phyloP scores from a whole-genome alignment of 1,140 invertebrate species.

The Zaprionus taronus region DNA sequence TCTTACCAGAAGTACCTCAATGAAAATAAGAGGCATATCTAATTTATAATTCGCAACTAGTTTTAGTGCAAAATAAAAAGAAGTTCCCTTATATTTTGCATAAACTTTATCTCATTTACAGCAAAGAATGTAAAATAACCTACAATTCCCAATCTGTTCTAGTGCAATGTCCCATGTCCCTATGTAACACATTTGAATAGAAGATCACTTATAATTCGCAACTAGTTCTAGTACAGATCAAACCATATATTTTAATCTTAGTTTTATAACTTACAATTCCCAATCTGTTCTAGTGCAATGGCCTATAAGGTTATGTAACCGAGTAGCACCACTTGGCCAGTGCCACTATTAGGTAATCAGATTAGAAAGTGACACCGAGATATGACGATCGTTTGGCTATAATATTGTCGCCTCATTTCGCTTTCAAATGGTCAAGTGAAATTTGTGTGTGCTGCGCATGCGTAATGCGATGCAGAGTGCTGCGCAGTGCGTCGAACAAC shows the following conservation, averaged over 20 bases:
- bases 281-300: constrained; percentile 27
- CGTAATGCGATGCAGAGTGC: constrained; percentile 46
- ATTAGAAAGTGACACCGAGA: constrained; percentile 69
- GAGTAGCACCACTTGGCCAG: not conserved
- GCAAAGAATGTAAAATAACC: no score
- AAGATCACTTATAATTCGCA: constrained; percentile 14
- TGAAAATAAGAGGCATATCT: no score
- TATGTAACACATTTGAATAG: no score
- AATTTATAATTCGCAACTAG: constrained; percentile 22
- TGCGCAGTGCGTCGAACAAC: not conserved
- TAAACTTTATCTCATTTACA: no score
- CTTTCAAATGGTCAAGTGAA: constrained; percentile 81
- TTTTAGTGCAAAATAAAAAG: not conserved
- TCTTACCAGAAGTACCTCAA: not conserved
- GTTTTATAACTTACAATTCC: constrained; percentile 15
- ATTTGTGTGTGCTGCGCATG: constrained; percentile 68
- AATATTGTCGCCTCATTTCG: constrained; percentile 47
- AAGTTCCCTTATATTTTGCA: not conserved
- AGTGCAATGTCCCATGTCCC: not conserved
- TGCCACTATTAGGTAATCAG: constrained; percentile 61
- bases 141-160: no score
- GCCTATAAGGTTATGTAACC: constrained; percentile 11
- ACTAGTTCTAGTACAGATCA: constrained; percentile 2
- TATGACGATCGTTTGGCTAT: constrained; percentile 61
- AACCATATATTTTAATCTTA: not conserved